Percentiles rank a stretch among this genome's conserved stretches.
Conservation (phyloP, 2,888 invertebrate species). For the Anoncus sp. region DNA sequence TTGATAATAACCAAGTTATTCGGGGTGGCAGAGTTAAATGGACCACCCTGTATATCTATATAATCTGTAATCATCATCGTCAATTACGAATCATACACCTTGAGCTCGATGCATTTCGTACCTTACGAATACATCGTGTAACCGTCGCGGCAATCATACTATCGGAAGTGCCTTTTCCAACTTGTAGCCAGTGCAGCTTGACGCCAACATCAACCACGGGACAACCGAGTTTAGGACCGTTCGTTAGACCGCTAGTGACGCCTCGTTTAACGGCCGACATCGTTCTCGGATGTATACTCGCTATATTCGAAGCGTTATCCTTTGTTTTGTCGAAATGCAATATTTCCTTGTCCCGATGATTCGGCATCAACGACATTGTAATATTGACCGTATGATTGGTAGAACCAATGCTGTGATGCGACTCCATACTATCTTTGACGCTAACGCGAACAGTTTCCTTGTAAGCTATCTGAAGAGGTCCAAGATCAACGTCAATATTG, state of each 20-base stretch:
- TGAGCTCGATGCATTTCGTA: constrained; percentile 78
- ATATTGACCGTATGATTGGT: constrained; percentile 86
- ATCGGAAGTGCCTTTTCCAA: constrained; percentile 90
- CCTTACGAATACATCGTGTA: constrained; percentile 92
- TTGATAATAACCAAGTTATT: no score
- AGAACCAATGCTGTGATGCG: constrained; percentile 88
- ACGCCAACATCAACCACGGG: constrained; percentile 92
- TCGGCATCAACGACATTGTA: constrained; percentile 86
- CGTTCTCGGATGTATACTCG: constrained; percentile 87
- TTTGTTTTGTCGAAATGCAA: constrained; percentile 87
- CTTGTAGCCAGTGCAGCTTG: constrained; percentile 90
- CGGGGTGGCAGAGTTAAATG: no score
- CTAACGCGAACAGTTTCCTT: constrained; percentile 88
- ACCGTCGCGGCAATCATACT: constrained; percentile 93
- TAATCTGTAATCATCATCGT: no score
- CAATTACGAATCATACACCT: no score
- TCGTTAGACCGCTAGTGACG: constrained; percentile 87
- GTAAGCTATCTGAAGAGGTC: constrained; percentile 96
- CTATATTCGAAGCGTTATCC: constrained; percentile 89
- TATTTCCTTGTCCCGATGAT: constrained; percentile 77
- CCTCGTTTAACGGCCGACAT: constrained; percentile 90
- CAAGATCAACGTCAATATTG: constrained; percentile 95
- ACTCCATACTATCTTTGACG: constrained; percentile 83
- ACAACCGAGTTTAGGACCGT: constrained; percentile 94
- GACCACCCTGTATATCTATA: no score